Evolutionary conservation across 1,140 invertebrate species (phyloP).

Genomic region (Adelges cooleyi): DNA sequence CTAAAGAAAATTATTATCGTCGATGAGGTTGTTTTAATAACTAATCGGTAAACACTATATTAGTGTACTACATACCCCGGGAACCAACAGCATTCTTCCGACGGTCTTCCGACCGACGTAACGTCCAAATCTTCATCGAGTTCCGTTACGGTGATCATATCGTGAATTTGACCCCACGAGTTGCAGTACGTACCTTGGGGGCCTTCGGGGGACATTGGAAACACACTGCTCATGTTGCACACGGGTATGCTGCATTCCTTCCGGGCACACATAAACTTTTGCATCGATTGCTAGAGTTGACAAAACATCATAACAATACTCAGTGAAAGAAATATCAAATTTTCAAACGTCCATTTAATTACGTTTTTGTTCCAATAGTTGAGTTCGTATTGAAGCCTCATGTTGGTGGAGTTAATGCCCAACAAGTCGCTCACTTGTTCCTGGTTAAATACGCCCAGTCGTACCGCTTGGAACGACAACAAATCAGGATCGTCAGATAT

Average conservation of each 20-base stretch:
- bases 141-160: conserved; percentile 14
- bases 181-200: conserved; percentile 20
- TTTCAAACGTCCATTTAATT: too few relatives aligned
- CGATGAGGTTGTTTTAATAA: background rate
- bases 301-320: background rate
- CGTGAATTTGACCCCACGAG: background rate
- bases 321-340: background rate
- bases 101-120: background rate
- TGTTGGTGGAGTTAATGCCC: background rate
- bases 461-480: background rate
- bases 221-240: conserved; percentile 6
- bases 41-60: too few relatives aligned
- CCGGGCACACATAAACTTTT: background rate
- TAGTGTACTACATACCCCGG: background rate
- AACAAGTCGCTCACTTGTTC: background rate
- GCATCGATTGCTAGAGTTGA: conserved; percentile 1
- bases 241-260: background rate
- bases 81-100: conserved; percentile 8
- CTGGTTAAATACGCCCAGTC: conserved; percentile 7
- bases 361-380: conserved; percentile 1
- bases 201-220: conserved; percentile 19
- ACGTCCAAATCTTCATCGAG: background rate
- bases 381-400: conserved; percentile 1
- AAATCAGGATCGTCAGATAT: background rate
- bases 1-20: background rate